phyloP scores from a whole-genome alignment of 2,113 vertebrate species.

The Clarias gariepinus region DNA sequence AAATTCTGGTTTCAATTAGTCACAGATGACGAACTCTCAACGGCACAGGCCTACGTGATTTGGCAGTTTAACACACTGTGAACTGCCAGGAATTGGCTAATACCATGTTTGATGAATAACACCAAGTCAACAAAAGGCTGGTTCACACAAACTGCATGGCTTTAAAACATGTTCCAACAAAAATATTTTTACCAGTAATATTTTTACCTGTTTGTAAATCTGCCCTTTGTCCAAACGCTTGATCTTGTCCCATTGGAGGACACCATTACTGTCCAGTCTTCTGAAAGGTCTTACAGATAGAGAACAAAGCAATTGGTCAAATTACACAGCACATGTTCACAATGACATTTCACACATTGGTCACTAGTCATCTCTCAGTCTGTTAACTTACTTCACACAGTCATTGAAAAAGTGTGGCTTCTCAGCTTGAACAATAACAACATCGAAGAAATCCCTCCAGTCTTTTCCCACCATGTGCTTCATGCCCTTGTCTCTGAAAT shows the following conservation, averaged over 20 bases:
- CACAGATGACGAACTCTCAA: constrained; percentile 14
- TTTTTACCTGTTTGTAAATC: constrained; percentile 85
- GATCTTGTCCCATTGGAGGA: constrained; percentile 81
- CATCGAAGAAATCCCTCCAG: constrained; percentile 84
- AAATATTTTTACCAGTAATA: background rate
- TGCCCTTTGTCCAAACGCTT: constrained; percentile 78
- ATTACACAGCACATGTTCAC: background rate
- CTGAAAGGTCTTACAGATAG: constrained; percentile 76
- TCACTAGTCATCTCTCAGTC: background rate
- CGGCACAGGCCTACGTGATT: background rate
- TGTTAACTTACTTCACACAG: constrained; percentile 77
- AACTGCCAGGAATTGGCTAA: background rate
- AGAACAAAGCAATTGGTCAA: background rate
- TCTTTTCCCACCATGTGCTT: constrained; percentile 81
- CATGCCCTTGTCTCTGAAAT: constrained; percentile 81
- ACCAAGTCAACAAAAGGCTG: background rate
- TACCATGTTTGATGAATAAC: background rate
- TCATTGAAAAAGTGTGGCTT: constrained; percentile 87
- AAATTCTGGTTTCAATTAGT: constrained; percentile 13
- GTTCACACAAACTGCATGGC: background rate
- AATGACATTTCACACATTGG: background rate
- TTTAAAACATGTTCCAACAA: background rate
- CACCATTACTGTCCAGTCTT: constrained; percentile 76
- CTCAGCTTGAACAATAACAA: constrained; percentile 83
- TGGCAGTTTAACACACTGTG: background rate